phyloP scores from a whole-genome alignment of 1,140 invertebrate genomes.

The Ooceraea biroi region DNA sequence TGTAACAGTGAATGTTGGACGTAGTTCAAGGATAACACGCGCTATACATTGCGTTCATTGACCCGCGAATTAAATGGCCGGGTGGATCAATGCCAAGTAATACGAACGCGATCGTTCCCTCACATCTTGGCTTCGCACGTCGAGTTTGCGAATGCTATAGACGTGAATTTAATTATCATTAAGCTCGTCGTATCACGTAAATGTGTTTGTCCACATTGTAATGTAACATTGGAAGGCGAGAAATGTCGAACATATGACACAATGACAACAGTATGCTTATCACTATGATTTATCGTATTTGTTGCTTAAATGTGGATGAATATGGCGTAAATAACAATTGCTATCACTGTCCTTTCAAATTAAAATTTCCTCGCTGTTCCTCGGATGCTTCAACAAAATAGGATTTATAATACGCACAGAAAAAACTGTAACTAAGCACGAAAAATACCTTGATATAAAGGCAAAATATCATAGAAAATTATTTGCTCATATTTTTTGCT shows the following conservation, averaged over 20 bases:
- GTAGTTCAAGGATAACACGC: constrained; percentile 11
- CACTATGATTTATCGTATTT: constrained; percentile 68
- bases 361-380: too few species aligned
- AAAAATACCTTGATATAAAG: too few species aligned
- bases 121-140: background rate
- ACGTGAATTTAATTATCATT: constrained; percentile 75
- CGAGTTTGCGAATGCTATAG: constrained; percentile 43
- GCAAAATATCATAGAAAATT: too few species aligned
- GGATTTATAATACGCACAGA: too few species aligned
- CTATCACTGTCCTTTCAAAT: too few species aligned
- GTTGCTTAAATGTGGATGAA: constrained; percentile 49
- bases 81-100: constrained; percentile 37
- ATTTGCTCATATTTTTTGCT: background rate
- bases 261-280: constrained; percentile 72
- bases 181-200: constrained; percentile 63
- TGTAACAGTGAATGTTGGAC: background rate
- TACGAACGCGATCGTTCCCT: constrained; percentile 2
- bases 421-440: too few species aligned
- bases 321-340: too few species aligned
- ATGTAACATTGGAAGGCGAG: constrained; percentile 39
- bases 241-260: constrained; percentile 68
- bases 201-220: constrained; percentile 61
- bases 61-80: constrained; percentile 21
- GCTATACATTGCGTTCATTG: background rate
- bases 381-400: too few species aligned